These are phyloP conservation scores for Trichoplax adhaerens DNA, from an alignment of 37 sponge, comb jelly and placozoan genomes.

Conservation along the genomic window DNA sequence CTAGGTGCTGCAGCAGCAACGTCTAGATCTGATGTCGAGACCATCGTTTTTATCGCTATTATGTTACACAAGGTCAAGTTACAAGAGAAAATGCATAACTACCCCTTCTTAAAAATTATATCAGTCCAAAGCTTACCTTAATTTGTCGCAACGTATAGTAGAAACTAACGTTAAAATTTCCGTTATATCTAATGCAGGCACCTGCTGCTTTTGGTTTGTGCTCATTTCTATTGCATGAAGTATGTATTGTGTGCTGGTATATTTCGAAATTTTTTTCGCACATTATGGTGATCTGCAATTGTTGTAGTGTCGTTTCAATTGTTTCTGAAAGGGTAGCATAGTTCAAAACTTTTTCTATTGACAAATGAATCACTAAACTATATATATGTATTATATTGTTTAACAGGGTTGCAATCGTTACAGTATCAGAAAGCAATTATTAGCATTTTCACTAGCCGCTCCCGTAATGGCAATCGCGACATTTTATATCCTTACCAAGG, in stretches of 20 bases:
- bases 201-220: constrained; percentile 98
- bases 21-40: constrained; percentile 65
- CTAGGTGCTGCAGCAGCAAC: constrained; percentile 92
- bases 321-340: too few species aligned
- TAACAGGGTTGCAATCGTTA: constrained; percentile 62
- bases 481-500: constrained; percentile 55
- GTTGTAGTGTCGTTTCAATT: too few species aligned
- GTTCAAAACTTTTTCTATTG: too few species aligned
- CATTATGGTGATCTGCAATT: too few species aligned
- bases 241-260: constrained; percentile 4
- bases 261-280: too few species aligned
- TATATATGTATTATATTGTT: not conserved
- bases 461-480: constrained; percentile 65
- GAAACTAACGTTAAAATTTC: not conserved
- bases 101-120: not conserved
- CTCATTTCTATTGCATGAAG: constrained; percentile 89
- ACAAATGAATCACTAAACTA: too few species aligned
- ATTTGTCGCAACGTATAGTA: not conserved
- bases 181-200: constrained; percentile 29
- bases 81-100: too few species aligned
- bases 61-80: constrained; percentile 82
- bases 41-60: constrained; percentile 90
- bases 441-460: constrained; percentile 78
- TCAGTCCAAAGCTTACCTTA: not conserved
- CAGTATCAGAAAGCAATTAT: constrained; percentile 52